phyloP scores from a whole-genome alignment of 2,888 invertebrate species.

The Neoitamus cyanurus region DNA sequence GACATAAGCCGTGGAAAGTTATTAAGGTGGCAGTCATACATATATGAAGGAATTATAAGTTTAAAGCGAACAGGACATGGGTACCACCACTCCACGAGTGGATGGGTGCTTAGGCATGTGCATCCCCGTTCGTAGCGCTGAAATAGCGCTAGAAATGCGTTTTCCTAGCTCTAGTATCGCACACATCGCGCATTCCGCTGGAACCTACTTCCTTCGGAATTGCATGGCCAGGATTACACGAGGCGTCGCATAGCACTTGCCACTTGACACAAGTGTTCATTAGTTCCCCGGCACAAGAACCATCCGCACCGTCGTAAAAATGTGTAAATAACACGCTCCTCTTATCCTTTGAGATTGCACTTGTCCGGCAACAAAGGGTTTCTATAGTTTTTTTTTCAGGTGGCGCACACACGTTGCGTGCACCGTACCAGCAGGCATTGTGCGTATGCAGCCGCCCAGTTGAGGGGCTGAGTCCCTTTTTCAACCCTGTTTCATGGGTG shows the following conservation, averaged over 20 bases:
- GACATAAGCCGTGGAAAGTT: not conserved
- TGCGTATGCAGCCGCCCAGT: not conserved
- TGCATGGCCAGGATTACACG: not conserved
- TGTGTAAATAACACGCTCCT: constrained; percentile 5
- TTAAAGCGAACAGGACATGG: not conserved
- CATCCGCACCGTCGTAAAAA: not conserved
- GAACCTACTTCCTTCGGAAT: constrained; percentile 1
- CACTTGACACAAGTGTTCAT: not conserved
- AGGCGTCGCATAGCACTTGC: not conserved
- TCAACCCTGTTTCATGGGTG: constrained; percentile 21
- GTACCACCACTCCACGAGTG: not conserved
- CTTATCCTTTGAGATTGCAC: constrained; percentile 11
- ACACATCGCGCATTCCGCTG: not conserved
- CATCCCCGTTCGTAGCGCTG: not conserved
- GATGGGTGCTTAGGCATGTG: not conserved
- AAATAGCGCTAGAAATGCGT: not conserved
- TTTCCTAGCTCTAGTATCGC: not conserved
- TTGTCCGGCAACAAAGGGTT: constrained; percentile 25
- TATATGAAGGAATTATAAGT: not conserved
- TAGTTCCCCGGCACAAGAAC: not conserved
- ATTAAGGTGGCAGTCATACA: not conserved
- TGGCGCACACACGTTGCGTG: constrained; percentile 14
- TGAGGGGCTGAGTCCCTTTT: not conserved
- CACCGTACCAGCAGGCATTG: not conserved
- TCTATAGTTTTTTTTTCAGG: constrained; percentile 31